Evolutionary conservation across 2,113 vertebrate species (phyloP), one percentile per base, ranked within the genome.

Genomic region (Gorsachius goisagi): DNA sequence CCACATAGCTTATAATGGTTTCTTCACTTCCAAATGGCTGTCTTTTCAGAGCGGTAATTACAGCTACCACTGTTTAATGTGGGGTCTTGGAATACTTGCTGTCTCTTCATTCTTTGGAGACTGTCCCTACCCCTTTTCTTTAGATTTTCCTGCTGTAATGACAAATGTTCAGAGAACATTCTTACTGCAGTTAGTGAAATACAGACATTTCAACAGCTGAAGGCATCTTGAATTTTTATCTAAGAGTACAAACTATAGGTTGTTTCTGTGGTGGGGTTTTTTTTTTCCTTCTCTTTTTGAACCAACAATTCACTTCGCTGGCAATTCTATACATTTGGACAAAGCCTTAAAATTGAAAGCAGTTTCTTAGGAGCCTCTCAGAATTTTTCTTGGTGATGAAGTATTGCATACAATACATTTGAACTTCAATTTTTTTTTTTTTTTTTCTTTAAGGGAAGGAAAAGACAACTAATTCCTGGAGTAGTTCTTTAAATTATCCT

Each of bases 251-350:
- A 66, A 86, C 44, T 49, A 15, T 9, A 35, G n/a, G 5, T 27
- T 23, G 3, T 41, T 9, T 55, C 33, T 24, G 8, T 73, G 24
- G 35, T 9, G 10, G 24, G 10, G 24, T 72, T 23, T 18, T 35
- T 32, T 58, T 8, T 22, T 39, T 73, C 60, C 41, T 52, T 27
- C 28, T 2, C 13, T 37, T 53, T 68, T 56, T 85, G 45, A 88
- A 58, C 28, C 12, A 69, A 9, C 23, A 60, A 1, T 67, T 66
- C n/a, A 15, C 45, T 18, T 30, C 47, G 2, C 14, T 79, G 11
- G 4, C 9, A 55, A 16, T 50, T 68, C 4, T 6, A 0, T 15
- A 3, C 4, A 0, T 56, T 77, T 67, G 60, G 19, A 60, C 23
- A 39, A 21, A 71, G 30, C 21, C 27, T 32, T 81, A 23, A 56